Conservation (phyloP, 2,888 invertebrate genomes). For the Scaptomyza cyrtandrae region DNA sequence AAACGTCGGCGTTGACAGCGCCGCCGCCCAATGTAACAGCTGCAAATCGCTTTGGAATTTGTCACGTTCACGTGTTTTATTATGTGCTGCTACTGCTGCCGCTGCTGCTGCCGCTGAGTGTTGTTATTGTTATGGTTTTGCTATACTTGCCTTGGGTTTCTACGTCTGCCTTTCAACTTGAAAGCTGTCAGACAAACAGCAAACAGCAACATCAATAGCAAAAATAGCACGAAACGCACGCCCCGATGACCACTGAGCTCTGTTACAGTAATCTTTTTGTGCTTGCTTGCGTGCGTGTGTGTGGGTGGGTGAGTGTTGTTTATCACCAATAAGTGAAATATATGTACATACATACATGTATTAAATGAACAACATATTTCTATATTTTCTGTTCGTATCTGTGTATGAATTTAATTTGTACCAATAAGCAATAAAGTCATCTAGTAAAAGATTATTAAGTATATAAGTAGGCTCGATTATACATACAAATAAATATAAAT, state of each 20-base stretch:
- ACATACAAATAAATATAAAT: not conserved
- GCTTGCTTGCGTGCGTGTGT: slow-evolving; percentile 5
- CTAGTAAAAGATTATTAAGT: slow-evolving; percentile 8
- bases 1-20: slow-evolving; percentile 26
- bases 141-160: slow-evolving; percentile 61
- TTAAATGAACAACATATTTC: not conserved
- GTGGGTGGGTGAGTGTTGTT: slow-evolving; percentile 17
- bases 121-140: slow-evolving; percentile 34
- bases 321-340: slow-evolving; percentile 22
- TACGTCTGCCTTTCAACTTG: slow-evolving; percentile 50
- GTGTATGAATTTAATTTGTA: slow-evolving; percentile 13
- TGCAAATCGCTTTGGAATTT: slow-evolving; percentile 72
- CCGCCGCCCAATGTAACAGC: slow-evolving; percentile 64
- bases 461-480: not conserved
- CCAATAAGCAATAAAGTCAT: slow-evolving; percentile 12
- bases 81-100: slow-evolving; percentile 50
- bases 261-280: slow-evolving; percentile 41
- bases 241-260: slow-evolving; percentile 32
- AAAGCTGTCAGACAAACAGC: slow-evolving; percentile 39
- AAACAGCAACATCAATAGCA: slow-evolving; percentile 24
- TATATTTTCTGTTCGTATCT: not conserved
- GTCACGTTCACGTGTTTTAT: slow-evolving; percentile 82
- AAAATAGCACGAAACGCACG: slow-evolving; percentile 55
- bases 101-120: slow-evolving; percentile 26
- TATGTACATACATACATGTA: not conserved